phyloP scores from a whole-genome alignment of 1,140 invertebrate species.

The Drosophila parabipectinata region DNA sequence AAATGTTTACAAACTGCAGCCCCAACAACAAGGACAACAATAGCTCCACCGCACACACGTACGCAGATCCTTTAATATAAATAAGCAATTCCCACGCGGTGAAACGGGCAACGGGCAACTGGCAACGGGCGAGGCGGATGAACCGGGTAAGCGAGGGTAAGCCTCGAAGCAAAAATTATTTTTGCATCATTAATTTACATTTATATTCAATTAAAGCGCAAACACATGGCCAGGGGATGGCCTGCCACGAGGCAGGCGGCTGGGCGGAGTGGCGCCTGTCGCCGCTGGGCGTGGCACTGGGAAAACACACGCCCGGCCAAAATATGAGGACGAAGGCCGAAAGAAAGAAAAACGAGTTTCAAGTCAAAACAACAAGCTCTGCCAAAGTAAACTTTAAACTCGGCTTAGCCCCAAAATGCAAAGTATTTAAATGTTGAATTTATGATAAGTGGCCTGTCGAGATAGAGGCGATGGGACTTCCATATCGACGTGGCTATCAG shows the following conservation, averaged over 20 bases:
- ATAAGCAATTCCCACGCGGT: slow-evolving; percentile 34
- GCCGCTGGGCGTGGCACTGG: slow-evolving; percentile 43
- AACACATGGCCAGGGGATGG: slow-evolving; percentile 57
- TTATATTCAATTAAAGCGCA: slow-evolving; percentile 82
- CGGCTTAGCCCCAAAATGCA: not conserved
- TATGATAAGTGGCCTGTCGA: not conserved
- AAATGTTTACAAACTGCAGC: slow-evolving; percentile 72
- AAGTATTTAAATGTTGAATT: not conserved
- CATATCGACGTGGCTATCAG: slow-evolving; percentile 7
- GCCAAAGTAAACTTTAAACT: not conserved
- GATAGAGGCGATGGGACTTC: not conserved
- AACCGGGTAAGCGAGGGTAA: slow-evolving; percentile 31
- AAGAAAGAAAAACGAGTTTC: slow-evolving; percentile 1
- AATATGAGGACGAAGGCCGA: not conserved
- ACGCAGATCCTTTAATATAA: slow-evolving; percentile 39
- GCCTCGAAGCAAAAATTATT: slow-evolving; percentile 80
- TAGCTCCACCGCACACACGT: slow-evolving; percentile 24
- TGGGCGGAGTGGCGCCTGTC: slow-evolving; percentile 39
- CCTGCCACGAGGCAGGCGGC: not conserved
- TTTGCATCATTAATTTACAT: slow-evolving; percentile 83
- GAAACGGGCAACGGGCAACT: slow-evolving; percentile 24
- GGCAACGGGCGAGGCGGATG: slow-evolving; percentile 6
- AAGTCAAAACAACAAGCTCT: not conserved
- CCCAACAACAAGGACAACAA: slow-evolving; percentile 28
- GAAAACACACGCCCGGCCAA: slow-evolving; percentile 17